Evolutionary conservation across 2,113 vertebrate genomes (phyloP).

Genomic region (Chelonoidis abingdonii): DNA sequence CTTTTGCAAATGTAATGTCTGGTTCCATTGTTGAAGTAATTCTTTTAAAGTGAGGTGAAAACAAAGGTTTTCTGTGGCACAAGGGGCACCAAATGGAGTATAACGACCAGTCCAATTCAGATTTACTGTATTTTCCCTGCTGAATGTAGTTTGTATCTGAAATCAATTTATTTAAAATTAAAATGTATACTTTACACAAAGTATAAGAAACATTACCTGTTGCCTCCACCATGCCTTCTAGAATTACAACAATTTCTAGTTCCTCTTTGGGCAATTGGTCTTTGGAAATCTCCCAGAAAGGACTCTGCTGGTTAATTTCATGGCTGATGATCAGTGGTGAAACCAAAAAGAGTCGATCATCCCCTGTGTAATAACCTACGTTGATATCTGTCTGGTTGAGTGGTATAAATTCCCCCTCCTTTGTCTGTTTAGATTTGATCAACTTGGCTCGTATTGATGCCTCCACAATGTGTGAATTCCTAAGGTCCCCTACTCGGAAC

Average conservation of each 20-base stretch:
- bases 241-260: constrained; percentile 97
- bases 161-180: constrained; percentile 53
- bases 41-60: constrained; percentile 53
- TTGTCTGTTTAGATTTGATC: constrained; percentile 99
- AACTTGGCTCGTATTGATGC: constrained; percentile 98
- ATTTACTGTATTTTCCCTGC: neutral
- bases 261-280: constrained; percentile 93
- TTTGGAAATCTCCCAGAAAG: constrained; percentile 98
- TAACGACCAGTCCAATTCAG: neutral
- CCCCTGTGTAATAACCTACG: constrained; percentile 97
- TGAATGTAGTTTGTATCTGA: neutral
- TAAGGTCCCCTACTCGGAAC: constrained; percentile 97
- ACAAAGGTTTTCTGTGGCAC: constrained; percentile 19
- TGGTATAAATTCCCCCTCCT: constrained; percentile 99
- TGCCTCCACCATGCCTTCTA: constrained; percentile 99
- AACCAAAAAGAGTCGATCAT: constrained; percentile 97
- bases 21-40: constrained; percentile 11
- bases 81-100: neutral
- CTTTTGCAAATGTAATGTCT: constrained; percentile 23
- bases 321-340: constrained; percentile 99
- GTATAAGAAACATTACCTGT: constrained; percentile 88
- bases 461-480: constrained; percentile 99
- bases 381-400: constrained; percentile 99
- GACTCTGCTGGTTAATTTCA: constrained; percentile 97
- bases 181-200: constrained; percentile 72